Evolutionary conservation across 2,797 vertebrate genomes (phyloP), one percentile per base, ranked within the genome.

Genomic region (Chaenodraco wilsoni): DNA sequence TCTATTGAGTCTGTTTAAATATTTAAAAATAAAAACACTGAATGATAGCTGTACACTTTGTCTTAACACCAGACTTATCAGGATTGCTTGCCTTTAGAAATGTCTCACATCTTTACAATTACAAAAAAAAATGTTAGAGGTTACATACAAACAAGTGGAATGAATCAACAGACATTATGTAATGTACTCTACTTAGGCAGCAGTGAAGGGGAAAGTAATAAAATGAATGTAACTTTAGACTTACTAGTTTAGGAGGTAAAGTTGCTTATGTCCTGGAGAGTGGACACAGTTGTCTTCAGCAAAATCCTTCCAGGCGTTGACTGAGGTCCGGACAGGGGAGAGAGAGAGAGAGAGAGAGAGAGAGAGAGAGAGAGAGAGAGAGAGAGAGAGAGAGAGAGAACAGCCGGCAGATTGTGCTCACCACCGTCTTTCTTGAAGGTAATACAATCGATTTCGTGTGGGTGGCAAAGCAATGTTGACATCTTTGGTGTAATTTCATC

Each of bases 381-480:
- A 21, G 21, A 21, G 21, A 21, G 21, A 21, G 21, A 21, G 63
- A 27, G 27, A 74, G 68, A 68, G 81, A 83, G 82, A 82, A 72
- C 65, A 86, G 83, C 89, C 91, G 84, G 90, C 33, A 82, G 92
- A 90, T 68, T 78, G 84, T 48, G 84, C 19, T 19, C 19, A 19
- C 19, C 19, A 19, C 19, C 19, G 19, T 19, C 19, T 19, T 19
- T 19, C 19, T 19, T 19, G 19, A 19, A 19, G 19, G 19, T 19
- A 19, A 96, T 91, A 91, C 86, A 96, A 96, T 97, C 94, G 96
- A 96, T 96, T 95, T 96, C 85, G 94, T 95, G 96, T 97, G 96
- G 96, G 96, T 96, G 96, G 96, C 80, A 93, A 81, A 92, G 92
- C 93, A 93, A 90, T 90, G 93, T 93, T 92, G 94, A 94, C 95